phyloP scores from a whole-genome alignment of 2,797 vertebrate species.

The Miichthys miiuy region DNA sequence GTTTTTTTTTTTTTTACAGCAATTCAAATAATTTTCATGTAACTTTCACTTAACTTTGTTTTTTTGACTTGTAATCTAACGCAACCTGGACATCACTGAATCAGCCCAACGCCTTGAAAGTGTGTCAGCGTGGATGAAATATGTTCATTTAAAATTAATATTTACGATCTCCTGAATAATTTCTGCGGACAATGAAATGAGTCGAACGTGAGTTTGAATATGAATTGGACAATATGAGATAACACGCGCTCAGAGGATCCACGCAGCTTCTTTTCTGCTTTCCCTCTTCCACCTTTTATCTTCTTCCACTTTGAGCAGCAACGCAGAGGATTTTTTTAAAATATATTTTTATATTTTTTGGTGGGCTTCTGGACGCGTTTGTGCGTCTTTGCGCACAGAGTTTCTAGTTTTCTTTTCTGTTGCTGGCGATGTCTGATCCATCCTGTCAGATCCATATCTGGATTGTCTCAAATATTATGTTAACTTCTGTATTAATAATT shows the following conservation, averaged over 20 bases:
- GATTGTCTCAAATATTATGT: background rate
- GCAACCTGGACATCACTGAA: slow-evolving; percentile 12
- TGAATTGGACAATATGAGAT: slow-evolving; percentile 65
- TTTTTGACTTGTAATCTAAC: background rate
- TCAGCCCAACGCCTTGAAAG: slow-evolving; percentile 19
- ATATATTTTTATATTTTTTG: no score
- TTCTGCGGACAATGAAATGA: slow-evolving; percentile 72
- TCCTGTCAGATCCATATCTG: fast-evolving
- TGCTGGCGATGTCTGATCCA: no score
- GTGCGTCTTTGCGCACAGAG: slow-evolving; percentile 10
- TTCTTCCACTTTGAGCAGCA: background rate
- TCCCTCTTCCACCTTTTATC: slow-evolving; percentile 8
- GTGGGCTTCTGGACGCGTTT: background rate
- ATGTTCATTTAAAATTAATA: slow-evolving; percentile 81
- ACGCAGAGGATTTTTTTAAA: background rate
- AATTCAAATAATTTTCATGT: fast-evolving
- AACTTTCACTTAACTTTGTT: background rate
- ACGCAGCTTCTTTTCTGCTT: background rate
- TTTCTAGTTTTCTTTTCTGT: background rate
- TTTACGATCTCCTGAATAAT: slow-evolving; percentile 81
- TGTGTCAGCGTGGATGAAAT: slow-evolving; percentile 48
- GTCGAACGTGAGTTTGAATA: slow-evolving; percentile 63
- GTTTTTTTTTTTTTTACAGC: no score
- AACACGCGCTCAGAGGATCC: slow-evolving; percentile 43
- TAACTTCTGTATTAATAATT: background rate